phyloP scores from a whole-genome alignment of 2,113 vertebrate genomes.

The Cathartes aura region DNA sequence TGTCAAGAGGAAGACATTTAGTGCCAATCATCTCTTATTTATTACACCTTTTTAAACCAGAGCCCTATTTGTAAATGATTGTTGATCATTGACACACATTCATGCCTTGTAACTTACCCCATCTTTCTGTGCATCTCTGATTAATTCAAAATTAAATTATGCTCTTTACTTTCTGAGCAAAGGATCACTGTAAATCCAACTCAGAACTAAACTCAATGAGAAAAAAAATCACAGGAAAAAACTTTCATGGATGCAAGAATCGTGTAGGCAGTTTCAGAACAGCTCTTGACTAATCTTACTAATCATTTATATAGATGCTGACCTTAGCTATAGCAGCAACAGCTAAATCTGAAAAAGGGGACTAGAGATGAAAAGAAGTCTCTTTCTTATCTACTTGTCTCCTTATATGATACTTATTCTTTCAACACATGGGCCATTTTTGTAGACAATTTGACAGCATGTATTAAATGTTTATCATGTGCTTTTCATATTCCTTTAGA shows the following conservation, averaged over 20 bases:
- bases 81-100: neutral
- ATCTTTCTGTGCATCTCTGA: neutral
- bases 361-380: slow-evolving; percentile 21
- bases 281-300: slow-evolving; percentile 55
- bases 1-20: neutral
- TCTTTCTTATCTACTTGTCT: slow-evolving; percentile 57
- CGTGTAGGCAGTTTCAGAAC: slow-evolving; percentile 48
- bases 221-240: neutral
- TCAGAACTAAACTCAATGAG: neutral
- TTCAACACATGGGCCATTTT: slow-evolving; percentile 66
- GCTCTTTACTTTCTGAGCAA: slow-evolving; percentile 6
- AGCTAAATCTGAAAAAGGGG: slow-evolving; percentile 47
- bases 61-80: neutral
- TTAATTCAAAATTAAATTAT: slow-evolving; percentile 18
- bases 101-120: neutral
- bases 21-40: slow-evolving; percentile 23
- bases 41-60: neutral
- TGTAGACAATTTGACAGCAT: slow-evolving; percentile 62
- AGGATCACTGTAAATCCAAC: neutral
- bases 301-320: slow-evolving; percentile 58
- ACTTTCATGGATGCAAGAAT: slow-evolving; percentile 12
- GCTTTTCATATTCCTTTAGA: slow-evolving; percentile 30
- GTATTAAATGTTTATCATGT: slow-evolving; percentile 63
- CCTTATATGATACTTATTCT: slow-evolving; percentile 46
- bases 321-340: slow-evolving; percentile 42